Conservation (phyloP, 2,113 vertebrate species). For the Falco punctatus region DNA sequence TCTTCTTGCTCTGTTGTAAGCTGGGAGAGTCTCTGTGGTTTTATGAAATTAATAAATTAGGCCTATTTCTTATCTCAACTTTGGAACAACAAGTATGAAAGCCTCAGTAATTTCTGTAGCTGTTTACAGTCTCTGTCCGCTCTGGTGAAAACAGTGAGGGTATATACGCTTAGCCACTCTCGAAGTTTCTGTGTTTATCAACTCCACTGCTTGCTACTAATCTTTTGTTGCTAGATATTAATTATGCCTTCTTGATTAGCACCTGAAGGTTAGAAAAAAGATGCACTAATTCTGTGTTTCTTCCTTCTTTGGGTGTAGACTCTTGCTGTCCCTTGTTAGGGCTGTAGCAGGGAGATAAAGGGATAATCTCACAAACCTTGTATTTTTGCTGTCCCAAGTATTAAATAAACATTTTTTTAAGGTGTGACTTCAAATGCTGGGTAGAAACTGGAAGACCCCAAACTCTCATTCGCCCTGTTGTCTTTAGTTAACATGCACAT, state of each 20-base stretch:
- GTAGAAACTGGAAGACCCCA: background rate
- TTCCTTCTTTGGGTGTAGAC: background rate
- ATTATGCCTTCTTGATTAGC: background rate
- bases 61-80: background rate
- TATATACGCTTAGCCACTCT: background rate
- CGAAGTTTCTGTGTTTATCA: background rate
- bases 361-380: slow-evolving; percentile 20
- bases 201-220: background rate
- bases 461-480: background rate
- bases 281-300: background rate
- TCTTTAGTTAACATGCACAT: background rate
- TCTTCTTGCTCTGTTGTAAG: background rate
- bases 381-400: background rate
- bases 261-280: background rate
- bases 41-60: background rate
- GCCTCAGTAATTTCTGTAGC: background rate
- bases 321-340: background rate
- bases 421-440: background rate
- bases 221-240: background rate
- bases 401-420: background rate
- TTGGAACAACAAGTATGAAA: background rate
- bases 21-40: background rate
- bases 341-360: slow-evolving; percentile 58
- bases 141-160: background rate
- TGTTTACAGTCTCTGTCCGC: background rate